Percentiles rank a stretch among this genome's conserved stretches.
phyloP scores from a whole-genome alignment of 1,140 invertebrate species.

The Aplysia californica region DNA sequence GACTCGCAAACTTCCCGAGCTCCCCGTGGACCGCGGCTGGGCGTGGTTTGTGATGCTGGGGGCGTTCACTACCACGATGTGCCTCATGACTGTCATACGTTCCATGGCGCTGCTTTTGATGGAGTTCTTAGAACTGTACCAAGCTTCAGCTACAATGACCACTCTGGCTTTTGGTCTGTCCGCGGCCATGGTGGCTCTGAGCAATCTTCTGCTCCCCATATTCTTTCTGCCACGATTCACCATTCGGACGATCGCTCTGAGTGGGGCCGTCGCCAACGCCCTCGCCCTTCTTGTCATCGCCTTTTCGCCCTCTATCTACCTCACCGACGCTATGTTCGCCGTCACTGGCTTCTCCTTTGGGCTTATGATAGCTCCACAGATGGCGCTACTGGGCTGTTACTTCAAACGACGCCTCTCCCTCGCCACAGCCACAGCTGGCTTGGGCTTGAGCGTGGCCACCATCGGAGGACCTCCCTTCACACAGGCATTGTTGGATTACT shows the following conservation, averaged over 20 bases:
- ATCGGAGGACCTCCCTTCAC: not conserved
- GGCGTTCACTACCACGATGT: not conserved
- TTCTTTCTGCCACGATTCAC: not conserved
- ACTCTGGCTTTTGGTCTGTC: constrained; percentile 5
- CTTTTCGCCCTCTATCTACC: constrained; percentile 7
- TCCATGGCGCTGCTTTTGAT: not conserved
- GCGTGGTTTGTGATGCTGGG: not conserved
- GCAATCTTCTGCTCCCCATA: not conserved
- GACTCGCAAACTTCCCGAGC: too few species aligned
- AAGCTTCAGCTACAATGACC: constrained; percentile 6
- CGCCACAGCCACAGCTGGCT: not conserved
- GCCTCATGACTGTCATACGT: not conserved
- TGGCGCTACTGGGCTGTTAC: constrained; percentile 4
- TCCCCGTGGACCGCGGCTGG: constrained; percentile 1
- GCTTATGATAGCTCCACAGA: not conserved
- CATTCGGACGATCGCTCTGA: not conserved
- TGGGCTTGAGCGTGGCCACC: not conserved
- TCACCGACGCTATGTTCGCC: not conserved
- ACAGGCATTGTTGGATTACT: not conserved
- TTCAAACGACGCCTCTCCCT: constrained; percentile 19
- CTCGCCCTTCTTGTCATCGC: not conserved
- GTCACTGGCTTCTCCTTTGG: not conserved
- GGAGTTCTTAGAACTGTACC: constrained; percentile 2
- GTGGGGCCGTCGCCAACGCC: not conserved
- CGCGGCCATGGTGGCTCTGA: not conserved